Percentiles rank a stretch among this genome's conserved stretches.
Evolutionary conservation across 2,797 vertebrate species (phyloP).

Genomic region (Gadopsis marmoratus): DNA sequence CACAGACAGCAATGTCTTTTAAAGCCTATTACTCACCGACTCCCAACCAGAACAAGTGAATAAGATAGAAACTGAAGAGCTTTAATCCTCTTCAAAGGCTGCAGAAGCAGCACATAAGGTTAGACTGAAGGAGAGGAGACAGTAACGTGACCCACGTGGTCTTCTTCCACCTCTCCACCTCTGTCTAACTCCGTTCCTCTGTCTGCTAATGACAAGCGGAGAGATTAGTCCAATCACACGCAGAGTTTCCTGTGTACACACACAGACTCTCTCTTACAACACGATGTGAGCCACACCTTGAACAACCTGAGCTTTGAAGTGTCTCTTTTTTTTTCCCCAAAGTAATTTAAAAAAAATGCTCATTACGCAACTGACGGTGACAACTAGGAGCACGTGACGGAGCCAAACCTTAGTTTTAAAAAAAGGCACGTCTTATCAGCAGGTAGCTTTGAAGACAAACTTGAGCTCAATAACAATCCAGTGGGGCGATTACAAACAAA

Average conservation of each 20-base stretch:
- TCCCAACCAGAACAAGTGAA: conserved; percentile 43
- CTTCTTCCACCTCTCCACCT: neutral
- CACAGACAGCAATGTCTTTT: neutral
- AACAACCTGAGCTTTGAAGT: conserved; percentile 32
- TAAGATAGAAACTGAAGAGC: conserved; percentile 10
- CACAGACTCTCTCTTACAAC: conserved; percentile 20
- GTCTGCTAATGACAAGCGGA: conserved; percentile 24
- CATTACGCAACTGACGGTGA: neutral
- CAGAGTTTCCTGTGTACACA: conserved; percentile 59
- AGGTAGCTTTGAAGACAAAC: neutral
- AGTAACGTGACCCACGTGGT: conserved; percentile 41
- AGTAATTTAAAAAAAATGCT: neutral
- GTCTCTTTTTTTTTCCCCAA: neutral
- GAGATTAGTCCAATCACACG: conserved; percentile 49
- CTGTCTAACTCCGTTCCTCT: neutral
- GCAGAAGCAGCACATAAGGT: conserved; percentile 30
- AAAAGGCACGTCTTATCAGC: neutral
- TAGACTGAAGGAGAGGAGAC: conserved; percentile 15
- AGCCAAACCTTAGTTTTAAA: neutral
- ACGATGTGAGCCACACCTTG: conserved; percentile 49
- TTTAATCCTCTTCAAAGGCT: conserved; percentile 45
- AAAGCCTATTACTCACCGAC: conserved; percentile 25
- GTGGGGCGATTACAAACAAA: neutral
- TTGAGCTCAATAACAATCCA: neutral
- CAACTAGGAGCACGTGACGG: neutral